These are phyloP conservation scores for Heteromyza rotundicornis DNA, from an alignment of 2,888 invertebrate genomes.

Conservation along the genomic window DNA sequence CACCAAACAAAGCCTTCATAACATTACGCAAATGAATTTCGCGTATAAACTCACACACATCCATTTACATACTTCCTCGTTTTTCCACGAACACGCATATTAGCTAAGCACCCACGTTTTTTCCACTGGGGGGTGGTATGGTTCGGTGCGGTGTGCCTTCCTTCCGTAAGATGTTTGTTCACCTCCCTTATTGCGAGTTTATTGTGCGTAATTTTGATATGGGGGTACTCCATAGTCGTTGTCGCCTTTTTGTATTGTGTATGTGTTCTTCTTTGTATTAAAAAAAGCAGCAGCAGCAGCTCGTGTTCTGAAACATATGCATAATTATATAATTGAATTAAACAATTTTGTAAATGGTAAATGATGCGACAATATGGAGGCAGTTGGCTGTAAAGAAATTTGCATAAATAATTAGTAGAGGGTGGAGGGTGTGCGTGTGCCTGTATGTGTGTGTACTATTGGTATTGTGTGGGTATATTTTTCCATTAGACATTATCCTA, in stretches of 20 bases:
- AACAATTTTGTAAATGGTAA: constrained; percentile 58
- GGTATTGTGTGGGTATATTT: too few species aligned
- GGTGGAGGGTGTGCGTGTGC: too few species aligned
- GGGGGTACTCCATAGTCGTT: too few species aligned
- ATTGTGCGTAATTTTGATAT: constrained; percentile 43
- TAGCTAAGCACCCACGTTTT: constrained; percentile 5
- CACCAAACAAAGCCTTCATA: too few species aligned
- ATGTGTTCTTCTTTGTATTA: constrained; percentile 27
- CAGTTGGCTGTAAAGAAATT: constrained; percentile 23
- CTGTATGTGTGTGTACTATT: too few species aligned
- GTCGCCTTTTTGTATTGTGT: constrained; percentile 34
- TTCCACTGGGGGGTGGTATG: too few species aligned
- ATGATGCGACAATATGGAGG: constrained; percentile 52
- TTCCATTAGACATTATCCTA: too few species aligned
- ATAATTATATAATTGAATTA: constrained; percentile 59
- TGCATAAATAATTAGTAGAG: constrained; percentile 24
- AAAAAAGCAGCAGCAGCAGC: constrained; percentile 14
- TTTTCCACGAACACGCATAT: constrained; percentile 11
- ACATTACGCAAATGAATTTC: constrained; percentile 52
- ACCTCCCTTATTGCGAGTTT: constrained; percentile 38
- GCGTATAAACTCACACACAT: too few species aligned
- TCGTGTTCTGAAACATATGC: constrained; percentile 43
- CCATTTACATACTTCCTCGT: constrained; percentile 19
- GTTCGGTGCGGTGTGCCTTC: background rate
- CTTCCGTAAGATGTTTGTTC: too few species aligned